phyloP scores from a whole-genome alignment of 2,888 invertebrate species.

The Sialis fuliginosa region DNA sequence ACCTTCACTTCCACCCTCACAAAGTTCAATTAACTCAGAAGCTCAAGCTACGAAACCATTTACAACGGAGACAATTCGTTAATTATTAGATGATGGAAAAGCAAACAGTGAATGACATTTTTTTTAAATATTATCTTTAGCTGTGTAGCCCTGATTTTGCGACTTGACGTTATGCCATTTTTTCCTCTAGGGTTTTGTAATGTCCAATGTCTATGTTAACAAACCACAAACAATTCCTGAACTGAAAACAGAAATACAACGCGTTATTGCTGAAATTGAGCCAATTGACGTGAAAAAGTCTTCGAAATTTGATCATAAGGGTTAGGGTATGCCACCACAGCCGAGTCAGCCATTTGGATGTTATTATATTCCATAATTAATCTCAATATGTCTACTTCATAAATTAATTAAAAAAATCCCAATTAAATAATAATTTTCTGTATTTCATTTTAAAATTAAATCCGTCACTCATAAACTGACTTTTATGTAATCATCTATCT shows the following conservation, averaged over 20 bases:
- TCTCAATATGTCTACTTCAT: not conserved
- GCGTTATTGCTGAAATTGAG: constrained; percentile 1
- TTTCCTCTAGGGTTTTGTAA: not conserved
- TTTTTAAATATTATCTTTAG: not conserved
- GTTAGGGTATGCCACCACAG: not conserved
- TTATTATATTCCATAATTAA: not conserved
- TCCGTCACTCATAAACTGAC: too few relatives aligned
- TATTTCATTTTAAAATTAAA: too few relatives aligned
- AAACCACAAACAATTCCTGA: not conserved
- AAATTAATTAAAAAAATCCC: too few relatives aligned
- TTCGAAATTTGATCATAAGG: not conserved
- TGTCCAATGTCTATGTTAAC: not conserved
- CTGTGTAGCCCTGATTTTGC: not conserved
- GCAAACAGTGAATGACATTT: too few relatives aligned
- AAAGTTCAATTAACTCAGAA: not conserved
- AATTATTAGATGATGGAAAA: too few relatives aligned
- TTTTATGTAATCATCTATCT: too few relatives aligned
- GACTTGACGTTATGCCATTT: not conserved
- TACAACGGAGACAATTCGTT: too few relatives aligned
- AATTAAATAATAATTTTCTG: too few relatives aligned
- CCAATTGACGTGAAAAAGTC: not conserved
- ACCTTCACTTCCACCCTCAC: not conserved
- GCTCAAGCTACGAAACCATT: too few relatives aligned
- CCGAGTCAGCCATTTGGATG: not conserved
- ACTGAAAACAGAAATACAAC: not conserved